Evolutionary conservation across 2,888 invertebrate species (phyloP), one percentile per base, ranked within the genome.

Genomic region (Allygus modestus): DNA sequence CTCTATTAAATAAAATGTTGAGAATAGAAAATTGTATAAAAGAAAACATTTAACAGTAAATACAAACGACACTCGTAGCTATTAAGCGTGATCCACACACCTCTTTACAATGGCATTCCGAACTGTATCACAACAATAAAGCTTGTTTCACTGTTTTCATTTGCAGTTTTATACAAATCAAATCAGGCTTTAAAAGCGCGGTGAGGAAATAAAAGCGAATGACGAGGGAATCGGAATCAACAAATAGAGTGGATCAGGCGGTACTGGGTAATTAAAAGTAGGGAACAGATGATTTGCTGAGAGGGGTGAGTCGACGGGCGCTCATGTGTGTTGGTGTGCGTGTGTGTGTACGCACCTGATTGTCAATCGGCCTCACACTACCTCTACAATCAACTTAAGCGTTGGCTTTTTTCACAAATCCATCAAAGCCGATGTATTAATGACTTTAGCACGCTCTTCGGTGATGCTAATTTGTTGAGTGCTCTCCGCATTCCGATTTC

Each of bases 351-450:
- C 12, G 17, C 37, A 26, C n/a, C 54, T 79, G 79, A 79, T 79
- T 79, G 79, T 51, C 79, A 73, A 73, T 73, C 73, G 43, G 33
- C 73, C 11, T 37, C 43, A 51, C 77, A 58, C 79, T 31, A 79
- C 79, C 79, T 79, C 79, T 58, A 58, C 79, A 79, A 79, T 79
- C 58, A 79, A 79, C 79, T 79, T 79, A 79, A 58, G 58, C 37
- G 51, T 51, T 79, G 79, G 79, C 79, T 79, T 79, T 79, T 77
- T 79, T 77, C 58, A 79, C 79, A 79, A 79, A 79, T 79, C 79
- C 79, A 79, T 79, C 79, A 79, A 79, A 79, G 79, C 79, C 79
- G 23, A n/a, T 58, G 79, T 37, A 79, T 79, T 79, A 79, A 79
- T 79, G 51, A 58, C 54, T 58, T 79, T 79, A 58, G 20, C 33